Evolutionary conservation across 2,797 vertebrate species (phyloP), one percentile per base, ranked within the genome.

Genomic region (Neosilurus mollespiculum): DNA sequence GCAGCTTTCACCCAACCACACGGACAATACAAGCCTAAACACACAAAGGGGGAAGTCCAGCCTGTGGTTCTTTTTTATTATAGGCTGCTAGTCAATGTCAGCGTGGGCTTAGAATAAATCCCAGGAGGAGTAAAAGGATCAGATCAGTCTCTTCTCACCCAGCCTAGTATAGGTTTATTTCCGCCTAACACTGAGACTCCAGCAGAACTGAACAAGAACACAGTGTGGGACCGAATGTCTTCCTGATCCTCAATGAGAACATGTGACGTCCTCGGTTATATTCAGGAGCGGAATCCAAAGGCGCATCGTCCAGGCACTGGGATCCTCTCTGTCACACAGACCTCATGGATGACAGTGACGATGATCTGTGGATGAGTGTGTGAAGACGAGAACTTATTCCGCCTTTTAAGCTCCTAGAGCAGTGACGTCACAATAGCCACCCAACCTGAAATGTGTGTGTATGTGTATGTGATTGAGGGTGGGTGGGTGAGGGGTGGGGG

Each of bases 241-340:
- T 26, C 16, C 11, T 4, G 2, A 12, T 78, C 12, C 4, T 15
- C 18, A 37, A 18, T 58, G 24, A 76, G 10, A 61, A 0, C 62
- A 9, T 15, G 49, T 26, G 16, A 54, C 76, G 64, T 78, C 76
- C 76, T 18, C 64, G 15, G 64, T 53, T 88, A 2, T 43, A 43
- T 43, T 84, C 91, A 90, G 87, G 86, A 90, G 86, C 64, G 84
- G 78, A 78, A 37, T 49, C 24, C 66, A 53, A 67, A 79, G 80
- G 80, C 16, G 78, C 81, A 83, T 73, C 61, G 34, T n/a, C 59
- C 30, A 7, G 4, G 4, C 10, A 49, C 3, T 20, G 26, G 26
- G 8, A n/a, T 30, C 37, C 37, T 43, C 9, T 61, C 82, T 69
- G 26, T 43, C 12, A 49, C 71, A 65, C 18, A n/a, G 26, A 11